Percentiles rank a stretch among this genome's conserved stretches.
phyloP scores from a whole-genome alignment of 2,888 invertebrate genomes.

The Periphyllus acericola region DNA sequence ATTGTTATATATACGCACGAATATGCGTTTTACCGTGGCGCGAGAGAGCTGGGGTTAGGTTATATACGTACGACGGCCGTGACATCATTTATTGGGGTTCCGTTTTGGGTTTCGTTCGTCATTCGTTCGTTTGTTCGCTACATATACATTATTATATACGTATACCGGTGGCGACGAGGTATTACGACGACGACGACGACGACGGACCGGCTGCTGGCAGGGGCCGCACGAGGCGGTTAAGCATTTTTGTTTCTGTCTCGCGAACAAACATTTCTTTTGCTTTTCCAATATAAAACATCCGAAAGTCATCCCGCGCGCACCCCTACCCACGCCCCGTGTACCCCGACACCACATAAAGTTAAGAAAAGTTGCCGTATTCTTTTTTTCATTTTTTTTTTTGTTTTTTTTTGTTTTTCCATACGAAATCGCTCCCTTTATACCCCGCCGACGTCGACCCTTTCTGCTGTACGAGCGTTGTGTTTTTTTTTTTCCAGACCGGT shows the following conservation, averaged over 20 bases:
- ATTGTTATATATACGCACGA: neutral
- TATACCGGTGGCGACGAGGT: neutral
- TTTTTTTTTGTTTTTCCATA: slow-evolving; percentile 33
- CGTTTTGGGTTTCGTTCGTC: slow-evolving; percentile 50
- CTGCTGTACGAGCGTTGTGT: neutral
- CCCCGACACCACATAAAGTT: slow-evolving; percentile 59
- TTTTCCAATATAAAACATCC: slow-evolving; percentile 61
- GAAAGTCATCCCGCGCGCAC: slow-evolving; percentile 48
- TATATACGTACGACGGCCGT: neutral
- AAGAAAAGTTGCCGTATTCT: slow-evolving; percentile 51
- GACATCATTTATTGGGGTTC: slow-evolving; percentile 57
- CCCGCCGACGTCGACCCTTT: slow-evolving; percentile 10
- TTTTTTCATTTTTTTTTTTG: slow-evolving; percentile 1
- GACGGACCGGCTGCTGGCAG: neutral
- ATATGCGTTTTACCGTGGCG: neutral
- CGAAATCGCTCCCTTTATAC: slow-evolving; percentile 45
- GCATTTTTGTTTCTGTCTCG: slow-evolving; percentile 57
- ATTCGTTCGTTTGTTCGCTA: neutral
- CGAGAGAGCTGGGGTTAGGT: neutral
- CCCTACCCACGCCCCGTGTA: neutral
- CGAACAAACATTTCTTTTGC: slow-evolving; percentile 51
- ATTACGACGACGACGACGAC: slow-evolving; percentile 1
- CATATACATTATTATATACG: neutral
- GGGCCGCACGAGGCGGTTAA: neutral
- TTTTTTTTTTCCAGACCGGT: slow-evolving; percentile 52